A percentile compares a stretch with the other conserved stretches of the same genome.
phyloP scores from a whole-genome alignment of 2,113 vertebrate species.

The Stegastes partitus region DNA sequence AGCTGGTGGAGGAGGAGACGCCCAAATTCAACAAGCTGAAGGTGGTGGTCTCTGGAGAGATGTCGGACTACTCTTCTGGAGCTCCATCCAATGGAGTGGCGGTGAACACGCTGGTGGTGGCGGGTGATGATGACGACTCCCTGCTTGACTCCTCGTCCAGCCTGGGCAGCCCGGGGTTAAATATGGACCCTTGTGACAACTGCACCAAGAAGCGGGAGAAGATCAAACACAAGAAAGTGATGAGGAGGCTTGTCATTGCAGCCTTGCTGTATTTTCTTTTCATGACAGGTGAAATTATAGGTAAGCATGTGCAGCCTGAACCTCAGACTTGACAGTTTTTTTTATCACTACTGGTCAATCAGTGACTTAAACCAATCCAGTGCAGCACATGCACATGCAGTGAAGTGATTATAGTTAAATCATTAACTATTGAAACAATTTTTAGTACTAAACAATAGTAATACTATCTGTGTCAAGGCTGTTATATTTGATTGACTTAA shows the following conservation, averaged over 20 bases:
- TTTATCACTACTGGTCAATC: not conserved
- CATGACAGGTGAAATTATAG: slow-evolving; percentile 94
- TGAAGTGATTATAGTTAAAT: not conserved
- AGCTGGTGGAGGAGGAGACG: slow-evolving; percentile 84
- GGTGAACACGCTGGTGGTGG: slow-evolving; percentile 77
- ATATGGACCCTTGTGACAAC: slow-evolving; percentile 87
- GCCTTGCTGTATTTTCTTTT: slow-evolving; percentile 94
- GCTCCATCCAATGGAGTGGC: slow-evolving; percentile 83
- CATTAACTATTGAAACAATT: not conserved
- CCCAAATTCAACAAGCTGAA: slow-evolving; percentile 91
- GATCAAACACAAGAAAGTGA: slow-evolving; percentile 84
- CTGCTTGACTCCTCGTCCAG: slow-evolving; percentile 83
- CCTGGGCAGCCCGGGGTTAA: slow-evolving; percentile 63
- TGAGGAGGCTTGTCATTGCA: slow-evolving; percentile 88
- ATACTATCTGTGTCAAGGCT: not conserved
- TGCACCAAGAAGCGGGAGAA: slow-evolving; percentile 87
- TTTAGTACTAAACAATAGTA: too few relatives aligned
- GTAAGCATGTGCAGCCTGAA: slow-evolving; percentile 80
- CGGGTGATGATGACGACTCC: slow-evolving; percentile 86
- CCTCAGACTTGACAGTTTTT: too few relatives aligned
- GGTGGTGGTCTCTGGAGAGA: slow-evolving; percentile 92
- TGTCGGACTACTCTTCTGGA: slow-evolving; percentile 77
- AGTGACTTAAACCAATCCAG: not conserved
- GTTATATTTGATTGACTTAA: not conserved
- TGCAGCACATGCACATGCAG: not conserved